Evolutionary conservation across 2,113 vertebrate species (phyloP).

Genomic region (Cygnus buccinator): DNA sequence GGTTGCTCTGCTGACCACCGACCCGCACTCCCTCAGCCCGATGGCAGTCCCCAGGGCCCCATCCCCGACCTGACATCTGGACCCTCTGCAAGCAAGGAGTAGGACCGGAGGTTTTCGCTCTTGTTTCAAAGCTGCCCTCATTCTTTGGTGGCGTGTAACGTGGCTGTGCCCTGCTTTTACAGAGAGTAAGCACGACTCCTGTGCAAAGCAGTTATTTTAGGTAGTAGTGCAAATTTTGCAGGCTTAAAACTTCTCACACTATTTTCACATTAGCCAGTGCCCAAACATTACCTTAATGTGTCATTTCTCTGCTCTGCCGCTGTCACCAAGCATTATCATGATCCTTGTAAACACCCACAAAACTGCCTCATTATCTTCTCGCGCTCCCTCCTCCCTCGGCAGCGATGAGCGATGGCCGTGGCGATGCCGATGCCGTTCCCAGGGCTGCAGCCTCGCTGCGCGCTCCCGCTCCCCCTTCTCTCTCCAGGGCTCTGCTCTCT

Average conservation of each 20-base stretch:
- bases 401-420: background rate
- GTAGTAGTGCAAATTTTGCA: background rate
- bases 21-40: background rate
- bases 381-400: slow-evolving; percentile 9
- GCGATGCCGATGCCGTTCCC: background rate
- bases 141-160: background rate
- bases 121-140: background rate
- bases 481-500: background rate
- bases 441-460: background rate
- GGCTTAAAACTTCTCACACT: background rate
- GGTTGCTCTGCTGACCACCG: background rate
- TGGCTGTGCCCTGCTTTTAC: background rate
- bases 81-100: background rate
- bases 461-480: background rate
- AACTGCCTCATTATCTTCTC: slow-evolving; percentile 31
- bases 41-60: background rate
- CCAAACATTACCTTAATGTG: slow-evolving; percentile 35
- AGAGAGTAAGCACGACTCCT: background rate
- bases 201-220: background rate
- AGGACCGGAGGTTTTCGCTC: background rate
- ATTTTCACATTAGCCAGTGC: background rate
- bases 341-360: slow-evolving; percentile 51
- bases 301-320: slow-evolving; percentile 9
- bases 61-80: background rate
- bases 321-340: slow-evolving; percentile 10